Base-by-base conservation (phyloP, 2,113 vertebrate species). In the Vireo altiloquus region DNA sequence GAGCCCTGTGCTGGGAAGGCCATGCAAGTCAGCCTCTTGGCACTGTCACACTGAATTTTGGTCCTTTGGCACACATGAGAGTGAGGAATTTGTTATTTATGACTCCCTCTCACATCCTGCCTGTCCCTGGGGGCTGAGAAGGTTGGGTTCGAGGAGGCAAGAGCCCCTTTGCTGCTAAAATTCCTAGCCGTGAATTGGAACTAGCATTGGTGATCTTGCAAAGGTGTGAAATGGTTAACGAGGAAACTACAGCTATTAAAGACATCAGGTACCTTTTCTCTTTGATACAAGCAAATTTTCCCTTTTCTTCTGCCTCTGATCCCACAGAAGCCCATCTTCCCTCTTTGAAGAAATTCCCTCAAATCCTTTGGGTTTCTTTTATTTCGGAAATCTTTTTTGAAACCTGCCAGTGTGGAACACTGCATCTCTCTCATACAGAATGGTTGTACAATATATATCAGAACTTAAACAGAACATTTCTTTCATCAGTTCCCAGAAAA, bases 401-500 rank as follows among this genome's bases (percentile, higher is more conserved):
- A 94, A 82, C 42, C 46, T 71, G 60, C 44, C 77, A 50, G 52
- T 20, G 7, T 52, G 30, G 33, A 95, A n/a, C 63, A 76, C 80
- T 60, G 54, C 78, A 76, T 46, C 56, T 75, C n/a, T 39, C 30
- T 87, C 3, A 1, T 65, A 93, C 31, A 68, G 77, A 87, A 78
- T 46, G 4, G 1, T n/a, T 81, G 64, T 54, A 91, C 42, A 57
- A 37, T 76, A 90, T 61, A 40, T 77, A 92, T 66, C 76, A 82
- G 54, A n/a, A 31, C 82, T 96, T 71, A 87, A 97, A 81, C 18
- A 87, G 57, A 77, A 83, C 37, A 47, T 50, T 86, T 94, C 89
- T 96, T 97, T 96, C 90, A 89, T 95, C 90, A 63, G 60, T 31
- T 93, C 94, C 87, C 94, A 94, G 77, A 84, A 92, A 93, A 94